Base-by-base conservation (phyloP, 2,888 invertebrate species). In the Tuta absoluta region DNA sequence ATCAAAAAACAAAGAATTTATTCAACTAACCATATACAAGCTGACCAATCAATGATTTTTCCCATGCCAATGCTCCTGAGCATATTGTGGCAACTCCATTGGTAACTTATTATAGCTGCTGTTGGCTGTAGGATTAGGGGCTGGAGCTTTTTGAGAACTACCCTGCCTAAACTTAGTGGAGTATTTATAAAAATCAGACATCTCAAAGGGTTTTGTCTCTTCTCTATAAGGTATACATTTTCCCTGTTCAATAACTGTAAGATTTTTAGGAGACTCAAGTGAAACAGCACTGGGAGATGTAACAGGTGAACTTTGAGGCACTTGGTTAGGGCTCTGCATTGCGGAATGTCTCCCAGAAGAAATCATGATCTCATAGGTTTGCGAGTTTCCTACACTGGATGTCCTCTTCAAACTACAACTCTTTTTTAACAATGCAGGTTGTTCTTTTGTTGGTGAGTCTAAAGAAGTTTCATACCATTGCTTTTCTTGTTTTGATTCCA, bases 131-230 rank as follows among this genome's bases (percentile, higher is more conserved):
- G 85, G 79, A 66, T 78, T 84, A 5, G 79, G 76, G 45, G 78
- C 68, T 1, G 78, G 71, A 48, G 75, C 73, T 68, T 88, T 90
- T 59, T 82, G 86, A 63, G 76, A 75, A 76, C 79, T 85, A 1
- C 81, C 80, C 76, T 97, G 95, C 68, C 98, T 94, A 83, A 96
- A 97, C 82, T 98, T 98, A 5, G 98, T 98, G 62, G 98, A 98
- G 85, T 99, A 99, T 87, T 98, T 99, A 85, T 98, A 99, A 85
- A 98, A 98, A 86, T 99, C 99, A 0, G 98, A 95, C 97, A 98
- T 98, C 92, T 98, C 98, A 89, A 98, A 99, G 2, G 98, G 98
- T 82, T 99, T 99, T 0, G 97, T 97, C 65, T 97, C 96, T 89
- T 99, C 98, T 77, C 97, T 94, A 80, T 97, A 97, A 0, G 97